Evolutionary conservation across 2,888 invertebrate species (phyloP).

Genomic region (Eilema caniola): DNA sequence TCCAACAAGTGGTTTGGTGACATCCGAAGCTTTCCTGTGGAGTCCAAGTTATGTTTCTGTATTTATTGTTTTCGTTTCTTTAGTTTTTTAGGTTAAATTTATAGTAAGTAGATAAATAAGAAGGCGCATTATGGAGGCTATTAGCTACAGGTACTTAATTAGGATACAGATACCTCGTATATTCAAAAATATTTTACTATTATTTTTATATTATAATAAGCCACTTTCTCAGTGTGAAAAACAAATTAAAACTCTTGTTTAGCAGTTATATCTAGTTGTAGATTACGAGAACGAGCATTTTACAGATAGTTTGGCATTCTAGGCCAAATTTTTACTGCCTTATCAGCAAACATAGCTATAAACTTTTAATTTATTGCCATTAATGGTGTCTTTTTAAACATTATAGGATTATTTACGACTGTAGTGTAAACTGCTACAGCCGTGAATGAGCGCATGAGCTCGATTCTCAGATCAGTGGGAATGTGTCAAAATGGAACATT

Average conservation of each 20-base stretch:
- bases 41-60: background rate
- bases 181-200: no score
- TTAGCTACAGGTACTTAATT: no score
- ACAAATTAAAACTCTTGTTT: background rate
- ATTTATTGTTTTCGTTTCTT: background rate
- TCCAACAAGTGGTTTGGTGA: background rate
- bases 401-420: background rate
- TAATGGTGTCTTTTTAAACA: constrained; percentile 2
- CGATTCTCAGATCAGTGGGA: background rate
- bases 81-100: no score
- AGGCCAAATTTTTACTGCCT: constrained; percentile 3
- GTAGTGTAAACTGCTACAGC: background rate
- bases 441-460: background rate
- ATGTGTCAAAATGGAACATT: background rate
- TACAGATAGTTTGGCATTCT: background rate
- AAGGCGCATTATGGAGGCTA: no score
- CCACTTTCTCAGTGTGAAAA: background rate
- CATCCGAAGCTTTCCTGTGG: background rate
- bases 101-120: no score
- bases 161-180: no score
- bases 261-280: background rate
- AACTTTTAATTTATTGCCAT: background rate
- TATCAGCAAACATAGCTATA: background rate
- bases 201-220: background rate
- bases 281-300: background rate